Conservation (phyloP, 2,113 vertebrate species). For the Rhombomys opimus region DNA sequence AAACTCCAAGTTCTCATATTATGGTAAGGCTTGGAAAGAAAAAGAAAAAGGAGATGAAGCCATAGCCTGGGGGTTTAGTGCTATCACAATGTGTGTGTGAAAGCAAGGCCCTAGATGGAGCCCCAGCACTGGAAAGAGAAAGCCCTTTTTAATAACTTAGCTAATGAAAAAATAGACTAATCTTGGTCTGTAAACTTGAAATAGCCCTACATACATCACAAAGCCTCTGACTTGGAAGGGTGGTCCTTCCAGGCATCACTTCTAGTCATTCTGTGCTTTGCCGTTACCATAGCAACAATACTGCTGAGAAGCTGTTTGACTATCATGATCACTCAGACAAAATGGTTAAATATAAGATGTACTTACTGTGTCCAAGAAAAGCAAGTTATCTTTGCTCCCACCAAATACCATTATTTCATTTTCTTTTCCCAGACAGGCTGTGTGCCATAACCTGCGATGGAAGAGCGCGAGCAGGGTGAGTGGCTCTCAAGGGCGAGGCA, state of each 20-base stretch:
- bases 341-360: constrained; percentile 45
- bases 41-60: background rate
- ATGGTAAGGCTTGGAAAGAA: constrained; percentile 5
- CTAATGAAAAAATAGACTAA: background rate
- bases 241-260: background rate
- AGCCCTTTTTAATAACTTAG: background rate
- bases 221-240: constrained; percentile 44
- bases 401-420: constrained; percentile 96
- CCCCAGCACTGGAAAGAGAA: background rate
- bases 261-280: constrained; percentile 29
- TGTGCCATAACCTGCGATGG: constrained; percentile 93
- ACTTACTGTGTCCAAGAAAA: constrained; percentile 95
- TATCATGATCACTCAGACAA: background rate
- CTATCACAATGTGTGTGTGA: background rate
- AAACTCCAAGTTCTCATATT: constrained; percentile 14
- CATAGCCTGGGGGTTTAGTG: background rate
- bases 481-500: background rate
- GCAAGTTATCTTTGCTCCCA: constrained; percentile 96
- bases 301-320: constrained; percentile 1
- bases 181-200: constrained; percentile 36
- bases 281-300: background rate
- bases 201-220: background rate
- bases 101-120: background rate
- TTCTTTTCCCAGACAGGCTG: constrained; percentile 93
- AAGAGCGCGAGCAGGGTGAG: constrained; percentile 57